Evolutionary conservation across 2,113 vertebrate species (phyloP).

Genomic region (Ascaphus truei): DNA sequence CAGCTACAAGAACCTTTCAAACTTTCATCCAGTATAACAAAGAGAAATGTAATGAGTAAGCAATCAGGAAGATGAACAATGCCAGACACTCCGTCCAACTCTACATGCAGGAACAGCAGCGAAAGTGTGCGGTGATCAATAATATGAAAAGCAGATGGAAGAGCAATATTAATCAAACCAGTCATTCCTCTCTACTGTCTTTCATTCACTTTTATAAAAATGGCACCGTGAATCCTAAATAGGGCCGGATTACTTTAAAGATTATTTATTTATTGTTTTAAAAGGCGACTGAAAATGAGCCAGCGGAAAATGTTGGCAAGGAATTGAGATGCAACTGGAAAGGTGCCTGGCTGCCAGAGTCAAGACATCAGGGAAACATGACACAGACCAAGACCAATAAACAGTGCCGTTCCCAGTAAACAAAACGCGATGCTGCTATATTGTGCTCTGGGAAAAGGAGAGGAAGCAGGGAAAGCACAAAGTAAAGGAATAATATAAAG

Average conservation of each 20-base stretch:
- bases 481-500: no score
- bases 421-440: no score
- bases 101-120: no score
- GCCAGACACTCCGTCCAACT: not conserved
- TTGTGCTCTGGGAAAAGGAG: no score
- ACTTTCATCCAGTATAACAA: not conserved
- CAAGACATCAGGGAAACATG: not conserved
- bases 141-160: constrained; percentile 2
- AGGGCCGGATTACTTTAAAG: no score
- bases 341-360: not conserved
- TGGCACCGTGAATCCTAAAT: no score
- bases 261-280: no score
- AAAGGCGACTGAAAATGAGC: not conserved
- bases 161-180: not conserved
- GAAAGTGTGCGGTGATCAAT: not conserved
- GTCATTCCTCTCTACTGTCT: not conserved
- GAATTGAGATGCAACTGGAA: not conserved
- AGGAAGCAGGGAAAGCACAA: no score
- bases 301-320: not conserved
- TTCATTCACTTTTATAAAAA: no score
- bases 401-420: no score
- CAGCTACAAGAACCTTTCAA: not conserved
- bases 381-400: not conserved
- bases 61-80: not conserved
- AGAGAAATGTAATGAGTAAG: not conserved